These are phyloP conservation scores for Sarcophaga caerulescens DNA, from an alignment of 2,888 invertebrate species.

Conservation along the genomic window DNA sequence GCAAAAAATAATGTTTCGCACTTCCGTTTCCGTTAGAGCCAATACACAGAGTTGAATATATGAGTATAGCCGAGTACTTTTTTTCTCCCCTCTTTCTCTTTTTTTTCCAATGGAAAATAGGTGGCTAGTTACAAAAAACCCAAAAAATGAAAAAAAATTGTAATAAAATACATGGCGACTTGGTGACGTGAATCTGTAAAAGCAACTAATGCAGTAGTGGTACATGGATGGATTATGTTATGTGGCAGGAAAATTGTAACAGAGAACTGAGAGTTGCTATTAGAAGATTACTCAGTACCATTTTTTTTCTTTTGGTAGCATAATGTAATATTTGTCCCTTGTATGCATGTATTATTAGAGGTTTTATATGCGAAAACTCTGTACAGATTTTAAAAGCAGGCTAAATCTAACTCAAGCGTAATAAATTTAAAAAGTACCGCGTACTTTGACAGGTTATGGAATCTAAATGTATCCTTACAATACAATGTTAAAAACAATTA, in stretches of 20 bases:
- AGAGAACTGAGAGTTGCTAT: conserved; percentile 22
- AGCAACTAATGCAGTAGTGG: conserved; percentile 43
- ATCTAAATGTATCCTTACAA: too few species aligned
- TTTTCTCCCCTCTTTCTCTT: conserved; percentile 9
- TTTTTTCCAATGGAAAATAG: conserved; percentile 57
- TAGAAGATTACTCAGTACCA: conserved; percentile 25
- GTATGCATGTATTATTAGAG: neutral
- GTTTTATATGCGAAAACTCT: neutral
- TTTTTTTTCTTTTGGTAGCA: neutral
- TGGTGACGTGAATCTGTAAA: conserved; percentile 50
- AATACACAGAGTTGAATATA: conserved; percentile 63
- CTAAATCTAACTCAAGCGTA: neutral
- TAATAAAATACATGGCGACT: conserved; percentile 46
- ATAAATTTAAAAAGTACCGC: too few species aligned
- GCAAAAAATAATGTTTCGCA: conserved; percentile 70
- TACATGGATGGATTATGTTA: conserved; percentile 2
- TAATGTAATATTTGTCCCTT: too few species aligned
- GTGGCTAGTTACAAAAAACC: conserved; percentile 41
- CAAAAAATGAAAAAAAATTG: neutral
- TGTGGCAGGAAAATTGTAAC: neutral
- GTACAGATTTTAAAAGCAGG: neutral
- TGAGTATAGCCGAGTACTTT: conserved; percentile 51
- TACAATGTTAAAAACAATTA: too few species aligned
- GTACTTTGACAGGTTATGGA: too few species aligned
- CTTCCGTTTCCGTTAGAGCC: conserved; percentile 70